Conservation (phyloP, 1,140 invertebrate genomes). For the Heliconius melpomene region DNA sequence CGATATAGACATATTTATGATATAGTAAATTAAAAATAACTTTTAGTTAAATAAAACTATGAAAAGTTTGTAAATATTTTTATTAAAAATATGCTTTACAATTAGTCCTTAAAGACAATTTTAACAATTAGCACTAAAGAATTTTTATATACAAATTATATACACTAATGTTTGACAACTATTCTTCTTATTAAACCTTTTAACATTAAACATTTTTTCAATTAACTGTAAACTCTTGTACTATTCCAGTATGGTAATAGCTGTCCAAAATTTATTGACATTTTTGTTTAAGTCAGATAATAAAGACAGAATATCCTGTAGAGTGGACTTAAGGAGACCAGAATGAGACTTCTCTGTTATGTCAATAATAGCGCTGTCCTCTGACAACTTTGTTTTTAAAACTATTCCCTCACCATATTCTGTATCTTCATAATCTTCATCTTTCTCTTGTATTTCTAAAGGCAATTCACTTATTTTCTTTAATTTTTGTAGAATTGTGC, state of each 20-base stretch:
- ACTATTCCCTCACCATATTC: constrained; percentile 48
- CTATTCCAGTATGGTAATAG: constrained; percentile 59
- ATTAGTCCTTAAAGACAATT: background rate
- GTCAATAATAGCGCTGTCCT: constrained; percentile 52
- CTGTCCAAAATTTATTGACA: constrained; percentile 61
- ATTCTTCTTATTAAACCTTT: background rate
- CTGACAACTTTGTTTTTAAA: constrained; percentile 55
- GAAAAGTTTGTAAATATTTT: background rate
- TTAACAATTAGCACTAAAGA: background rate
- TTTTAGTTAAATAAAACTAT: no score
- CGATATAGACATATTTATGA: no score
- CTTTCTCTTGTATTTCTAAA: constrained; percentile 39
- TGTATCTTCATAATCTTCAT: constrained; percentile 44
- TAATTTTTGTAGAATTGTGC: constrained; percentile 55
- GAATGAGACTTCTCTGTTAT: constrained; percentile 53
- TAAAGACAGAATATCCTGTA: constrained; percentile 57
- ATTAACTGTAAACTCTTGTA: background rate
- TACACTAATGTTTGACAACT: background rate
- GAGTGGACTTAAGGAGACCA: constrained; percentile 57
- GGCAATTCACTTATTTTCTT: constrained; percentile 55
- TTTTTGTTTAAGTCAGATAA: constrained; percentile 64
- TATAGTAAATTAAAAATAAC: no score
- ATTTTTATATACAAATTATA: background rate
- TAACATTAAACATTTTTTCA: background rate
- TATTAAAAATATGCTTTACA: background rate